Evolutionary conservation across 2,797 vertebrate genomes (phyloP).

Genomic region (Phalanger gymnotis): DNA sequence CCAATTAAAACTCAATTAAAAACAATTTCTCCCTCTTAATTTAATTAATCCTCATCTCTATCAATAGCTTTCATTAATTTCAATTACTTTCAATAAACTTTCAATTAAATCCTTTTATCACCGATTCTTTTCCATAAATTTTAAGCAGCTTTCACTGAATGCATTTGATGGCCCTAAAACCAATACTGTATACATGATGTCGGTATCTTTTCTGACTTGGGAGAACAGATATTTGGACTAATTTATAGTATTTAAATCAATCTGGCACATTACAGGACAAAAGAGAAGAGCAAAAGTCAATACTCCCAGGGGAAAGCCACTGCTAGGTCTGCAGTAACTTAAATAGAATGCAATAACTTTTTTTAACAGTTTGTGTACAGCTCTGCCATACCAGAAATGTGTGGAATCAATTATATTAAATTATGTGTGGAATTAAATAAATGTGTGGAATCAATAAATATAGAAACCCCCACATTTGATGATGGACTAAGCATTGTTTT

Average conservation of each 20-base stretch:
- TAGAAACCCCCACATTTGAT: neutral
- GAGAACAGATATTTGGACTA: neutral
- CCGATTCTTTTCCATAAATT: slow-evolving; percentile 72
- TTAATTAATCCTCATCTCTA: slow-evolving; percentile 72
- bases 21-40: slow-evolving; percentile 64
- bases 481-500: neutral
- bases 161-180: slow-evolving; percentile 55
- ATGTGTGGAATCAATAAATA: neutral
- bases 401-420: no score
- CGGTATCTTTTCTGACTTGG: slow-evolving; percentile 7
- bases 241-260: slow-evolving; percentile 20
- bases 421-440: no score
- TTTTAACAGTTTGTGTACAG: neutral
- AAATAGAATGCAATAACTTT: slow-evolving; percentile 3
- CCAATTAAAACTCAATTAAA: slow-evolving; percentile 75
- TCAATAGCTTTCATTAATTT: slow-evolving; percentile 77
- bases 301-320: neutral
- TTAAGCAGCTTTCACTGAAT: slow-evolving; percentile 59
- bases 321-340: slow-evolving; percentile 4
- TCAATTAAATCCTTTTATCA: slow-evolving; percentile 73
- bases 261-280: neutral
- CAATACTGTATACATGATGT: neutral
- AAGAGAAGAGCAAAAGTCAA: slow-evolving; percentile 26
- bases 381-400: neutral
- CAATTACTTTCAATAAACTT: slow-evolving; percentile 77